phyloP scores from a whole-genome alignment of 1,140 invertebrate species.

The Meloidogyne hapla region DNA sequence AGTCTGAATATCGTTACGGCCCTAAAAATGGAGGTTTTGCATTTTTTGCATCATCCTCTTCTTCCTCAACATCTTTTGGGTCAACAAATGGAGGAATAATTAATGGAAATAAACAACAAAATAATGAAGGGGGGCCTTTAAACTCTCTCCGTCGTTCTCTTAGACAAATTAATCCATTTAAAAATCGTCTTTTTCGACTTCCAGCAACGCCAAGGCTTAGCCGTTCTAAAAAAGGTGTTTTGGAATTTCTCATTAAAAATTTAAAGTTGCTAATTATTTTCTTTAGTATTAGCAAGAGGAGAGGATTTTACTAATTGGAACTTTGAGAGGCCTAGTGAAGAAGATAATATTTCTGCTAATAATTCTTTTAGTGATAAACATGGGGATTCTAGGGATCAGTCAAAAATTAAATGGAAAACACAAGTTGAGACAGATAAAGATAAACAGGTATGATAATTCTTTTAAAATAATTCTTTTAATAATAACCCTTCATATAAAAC shows the following conservation, averaged over 20 bases:
- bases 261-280: background rate
- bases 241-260: background rate
- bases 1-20: background rate
- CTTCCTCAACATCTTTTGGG: background rate
- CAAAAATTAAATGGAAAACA: too few species aligned
- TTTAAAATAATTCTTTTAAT: too few species aligned
- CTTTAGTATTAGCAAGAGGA: slow-evolving; percentile 44
- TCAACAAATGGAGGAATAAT: background rate
- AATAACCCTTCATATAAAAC: background rate
- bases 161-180: slow-evolving; percentile 59
- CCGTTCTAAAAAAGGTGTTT: slow-evolving; percentile 49
- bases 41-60: background rate
- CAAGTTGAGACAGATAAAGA: too few species aligned
- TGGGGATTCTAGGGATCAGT: too few species aligned
- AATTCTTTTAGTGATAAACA: too few species aligned
- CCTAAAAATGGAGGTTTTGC: background rate
- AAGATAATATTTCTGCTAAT: background rate
- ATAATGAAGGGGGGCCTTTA: slow-evolving; percentile 9
- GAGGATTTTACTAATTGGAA: slow-evolving; percentile 56
- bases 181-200: slow-evolving; percentile 52
- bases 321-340: slow-evolving; percentile 49
- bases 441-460: too few species aligned
- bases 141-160: slow-evolving; percentile 51
- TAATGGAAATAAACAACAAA: background rate
- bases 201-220: slow-evolving; percentile 54